Conservation (phyloP, 2,797 vertebrate species). For the Limosa lapponica region DNA sequence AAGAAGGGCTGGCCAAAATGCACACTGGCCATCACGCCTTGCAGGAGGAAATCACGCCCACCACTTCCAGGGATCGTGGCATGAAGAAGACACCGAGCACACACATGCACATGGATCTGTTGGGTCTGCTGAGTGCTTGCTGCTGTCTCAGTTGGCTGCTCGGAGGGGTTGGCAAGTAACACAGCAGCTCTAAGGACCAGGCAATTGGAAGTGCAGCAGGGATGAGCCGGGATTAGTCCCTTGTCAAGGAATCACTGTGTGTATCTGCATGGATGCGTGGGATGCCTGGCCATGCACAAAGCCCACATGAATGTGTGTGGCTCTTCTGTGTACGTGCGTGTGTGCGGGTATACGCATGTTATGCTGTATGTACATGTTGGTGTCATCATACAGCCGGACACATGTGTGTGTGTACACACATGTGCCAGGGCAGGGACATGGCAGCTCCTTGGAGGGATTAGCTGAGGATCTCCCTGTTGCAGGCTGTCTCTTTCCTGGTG, state of each 20-base stretch:
- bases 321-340: fast-evolving
- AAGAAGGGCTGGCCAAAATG: background rate
- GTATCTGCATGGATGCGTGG: background rate
- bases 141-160: background rate
- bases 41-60: background rate
- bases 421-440: background rate
- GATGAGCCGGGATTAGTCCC: background rate
- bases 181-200: background rate
- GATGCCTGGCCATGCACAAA: fast-evolving
- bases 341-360: fast-evolving
- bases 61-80: background rate
- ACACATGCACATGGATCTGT: too few species aligned
- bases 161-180: background rate
- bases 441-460: background rate
- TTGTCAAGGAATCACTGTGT: background rate
- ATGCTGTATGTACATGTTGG: too few species aligned
- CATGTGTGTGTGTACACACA: fast-evolving
- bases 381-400: fast-evolving
- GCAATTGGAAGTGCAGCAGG: background rate
- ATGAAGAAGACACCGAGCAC: background rate
- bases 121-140: background rate
- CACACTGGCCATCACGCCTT: fast-evolving
- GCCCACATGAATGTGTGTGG: fast-evolving
- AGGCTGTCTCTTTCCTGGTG: background rate
- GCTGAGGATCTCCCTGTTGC: background rate